These are phyloP conservation scores for Mormyrus hasselquistii DNA, from an alignment of 2,797 vertebrate species.

Conservation along the genomic window DNA sequence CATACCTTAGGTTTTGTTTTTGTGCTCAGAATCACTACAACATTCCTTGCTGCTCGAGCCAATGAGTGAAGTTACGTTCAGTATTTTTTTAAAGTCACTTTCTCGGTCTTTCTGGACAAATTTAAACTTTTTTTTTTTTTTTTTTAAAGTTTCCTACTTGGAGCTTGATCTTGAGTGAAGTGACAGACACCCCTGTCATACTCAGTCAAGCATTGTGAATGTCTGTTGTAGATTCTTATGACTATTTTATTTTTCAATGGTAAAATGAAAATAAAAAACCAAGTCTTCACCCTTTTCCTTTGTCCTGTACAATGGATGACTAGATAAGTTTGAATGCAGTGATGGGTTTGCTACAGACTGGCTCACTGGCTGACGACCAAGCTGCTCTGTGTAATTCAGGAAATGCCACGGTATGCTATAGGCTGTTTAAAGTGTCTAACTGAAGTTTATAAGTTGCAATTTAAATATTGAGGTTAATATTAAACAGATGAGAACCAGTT, in stretches of 20 bases:
- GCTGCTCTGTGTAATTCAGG: background rate
- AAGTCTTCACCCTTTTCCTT: background rate
- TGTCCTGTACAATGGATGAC: background rate
- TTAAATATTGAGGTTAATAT: background rate
- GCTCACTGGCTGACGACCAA: too few species aligned
- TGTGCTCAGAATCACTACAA: background rate
- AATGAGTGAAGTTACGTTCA: background rate
- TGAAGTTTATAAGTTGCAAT: background rate
- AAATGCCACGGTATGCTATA: background rate
- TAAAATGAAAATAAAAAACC: background rate
- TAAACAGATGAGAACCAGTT: background rate
- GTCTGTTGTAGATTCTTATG: background rate
- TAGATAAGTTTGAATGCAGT: background rate
- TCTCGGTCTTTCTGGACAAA: background rate
- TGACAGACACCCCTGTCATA: background rate
- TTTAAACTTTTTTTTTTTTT: background rate
- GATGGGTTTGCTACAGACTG: background rate
- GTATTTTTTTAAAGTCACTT: background rate
- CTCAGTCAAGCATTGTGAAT: background rate
- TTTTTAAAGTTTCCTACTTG: background rate
- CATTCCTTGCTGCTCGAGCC: background rate
- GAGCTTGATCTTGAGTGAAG: background rate
- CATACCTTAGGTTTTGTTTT: background rate
- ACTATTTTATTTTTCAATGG: background rate
- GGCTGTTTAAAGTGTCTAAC: background rate